phyloP scores from a whole-genome alignment of 2,797 vertebrate genomes.

The Oreochromis mossambicus region DNA sequence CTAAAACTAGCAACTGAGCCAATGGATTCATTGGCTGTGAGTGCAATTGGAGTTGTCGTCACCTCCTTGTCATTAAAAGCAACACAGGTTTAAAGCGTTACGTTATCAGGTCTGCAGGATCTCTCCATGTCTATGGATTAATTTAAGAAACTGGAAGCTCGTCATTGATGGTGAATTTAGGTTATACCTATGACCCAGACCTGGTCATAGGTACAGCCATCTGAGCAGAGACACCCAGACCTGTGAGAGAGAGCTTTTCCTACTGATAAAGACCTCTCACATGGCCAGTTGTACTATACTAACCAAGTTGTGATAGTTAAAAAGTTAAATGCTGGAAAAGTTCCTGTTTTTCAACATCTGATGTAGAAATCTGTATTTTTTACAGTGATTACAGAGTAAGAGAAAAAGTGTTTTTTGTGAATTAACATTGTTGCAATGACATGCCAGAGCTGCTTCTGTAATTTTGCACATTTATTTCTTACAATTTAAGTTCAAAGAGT shows the following conservation, averaged over 20 bases:
- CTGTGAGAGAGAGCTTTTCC: background rate
- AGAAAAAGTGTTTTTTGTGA: background rate
- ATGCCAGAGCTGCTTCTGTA: background rate
- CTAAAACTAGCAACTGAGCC: too few species aligned
- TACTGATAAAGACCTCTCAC: background rate
- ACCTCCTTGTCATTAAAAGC: background rate
- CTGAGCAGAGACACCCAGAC: background rate
- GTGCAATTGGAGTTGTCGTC: accelerated
- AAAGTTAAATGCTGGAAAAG: background rate
- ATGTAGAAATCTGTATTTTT: background rate
- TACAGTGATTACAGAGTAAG: background rate
- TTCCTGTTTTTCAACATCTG: background rate
- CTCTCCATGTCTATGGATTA: background rate
- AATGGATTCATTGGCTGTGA: too few species aligned
- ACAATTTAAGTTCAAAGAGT: background rate
- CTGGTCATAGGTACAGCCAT: accelerated
- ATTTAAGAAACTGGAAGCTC: background rate
- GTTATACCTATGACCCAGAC: background rate
- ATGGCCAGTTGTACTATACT: background rate
- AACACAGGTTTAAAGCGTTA: background rate
- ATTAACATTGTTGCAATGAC: background rate
- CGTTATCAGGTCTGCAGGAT: background rate
- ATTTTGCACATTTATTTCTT: background rate
- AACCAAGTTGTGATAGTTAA: background rate
- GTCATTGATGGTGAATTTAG: background rate